Evolutionary conservation across 2,797 vertebrate species (phyloP), one percentile per base, ranked within the genome.

Genomic region (Artibeus jamaicensis): DNA sequence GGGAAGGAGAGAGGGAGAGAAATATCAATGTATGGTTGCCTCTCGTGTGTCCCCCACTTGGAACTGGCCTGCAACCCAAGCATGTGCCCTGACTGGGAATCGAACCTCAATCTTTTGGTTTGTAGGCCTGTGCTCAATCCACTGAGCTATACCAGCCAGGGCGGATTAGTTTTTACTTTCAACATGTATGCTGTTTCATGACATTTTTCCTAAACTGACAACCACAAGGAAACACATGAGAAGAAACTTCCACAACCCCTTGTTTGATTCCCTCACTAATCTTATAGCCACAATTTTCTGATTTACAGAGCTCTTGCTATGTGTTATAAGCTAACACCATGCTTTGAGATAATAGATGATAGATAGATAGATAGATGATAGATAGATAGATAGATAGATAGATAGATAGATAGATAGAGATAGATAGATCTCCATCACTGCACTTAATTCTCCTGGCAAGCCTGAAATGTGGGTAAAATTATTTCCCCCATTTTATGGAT

Each of bases 131-230:
- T n/a, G n/a, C n/a, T n/a, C n/a, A n/a, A n/a, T n/a, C n/a, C n/a
- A n/a, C n/a, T n/a, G n/a, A n/a, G n/a, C n/a, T n/a, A n/a, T n/a
- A n/a, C n/a, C n/a, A n/a, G n/a, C n/a, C n/a, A n/a, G n/a, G n/a
- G n/a, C n/a, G 46, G 89, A 86, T 42, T 86, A 89, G 76, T 67
- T 86, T 65, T 95, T 89, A 68, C 46, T 97, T 95, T 86, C 79
- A 86, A 93, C 21, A 67, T 39, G 16, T 50, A 73, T 67, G 89
- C 39, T 95, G 42, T 88, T 92, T 85, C 84, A 74, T 50, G 86
- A 59, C 34, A 88, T 37, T 92, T 81, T 87, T 24, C 37, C 73
- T 77, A 89, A 91, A 83, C 37, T 74, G 55, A 70, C 22, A 79
- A 87, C 91, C 39, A 44, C 46, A 89, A 93, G 44, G 55, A 87